Conservation (phyloP, 2,797 vertebrate species). For the Pangasius mekongensis region DNA sequence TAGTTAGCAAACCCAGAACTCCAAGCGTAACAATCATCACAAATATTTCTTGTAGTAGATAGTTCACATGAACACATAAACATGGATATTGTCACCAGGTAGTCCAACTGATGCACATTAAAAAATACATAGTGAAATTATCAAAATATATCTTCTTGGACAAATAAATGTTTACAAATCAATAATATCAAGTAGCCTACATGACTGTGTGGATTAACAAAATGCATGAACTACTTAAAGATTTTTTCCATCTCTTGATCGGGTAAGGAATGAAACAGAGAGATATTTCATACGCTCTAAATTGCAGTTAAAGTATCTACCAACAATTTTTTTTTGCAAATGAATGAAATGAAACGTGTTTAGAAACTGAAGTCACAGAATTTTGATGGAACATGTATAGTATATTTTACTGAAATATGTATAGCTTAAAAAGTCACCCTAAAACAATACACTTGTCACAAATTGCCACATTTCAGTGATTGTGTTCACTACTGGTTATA, state of each 20-base stretch:
- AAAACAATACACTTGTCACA: conserved; percentile 48
- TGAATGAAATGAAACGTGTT: conserved; percentile 25
- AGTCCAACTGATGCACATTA: conserved; percentile 61
- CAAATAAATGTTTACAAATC: conserved; percentile 61
- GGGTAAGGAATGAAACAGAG: conserved; percentile 11
- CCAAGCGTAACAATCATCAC: conserved; percentile 59
- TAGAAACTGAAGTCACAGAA: conserved; percentile 23
- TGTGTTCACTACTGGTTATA: conserved; percentile 40
- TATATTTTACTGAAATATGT: conserved; percentile 30
- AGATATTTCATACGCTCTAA: conserved; percentile 32
- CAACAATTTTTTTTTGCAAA: conserved; percentile 29
- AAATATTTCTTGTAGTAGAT: conserved; percentile 54
- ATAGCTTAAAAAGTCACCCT: conserved; percentile 52
- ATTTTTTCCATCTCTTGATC: conserved; percentile 25
- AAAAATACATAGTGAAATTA: conserved; percentile 77
- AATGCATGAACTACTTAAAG: conserved; percentile 14
- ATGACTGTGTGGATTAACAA: conserved; percentile 42
- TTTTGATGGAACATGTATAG: conserved; percentile 32
- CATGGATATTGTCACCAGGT: conserved; percentile 50
- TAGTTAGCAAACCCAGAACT: conserved; percentile 61
- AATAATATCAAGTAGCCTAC: conserved; percentile 47
- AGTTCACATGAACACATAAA: conserved; percentile 56
- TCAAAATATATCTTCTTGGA: conserved; percentile 74
- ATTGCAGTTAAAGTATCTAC: conserved; percentile 26
- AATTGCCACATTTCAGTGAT: conserved; percentile 36